A percentile compares a stretch with the other conserved stretches of the same genome.
Conservation (phyloP, 2,797 vertebrate genomes). For the Danio aesculapii region DNA sequence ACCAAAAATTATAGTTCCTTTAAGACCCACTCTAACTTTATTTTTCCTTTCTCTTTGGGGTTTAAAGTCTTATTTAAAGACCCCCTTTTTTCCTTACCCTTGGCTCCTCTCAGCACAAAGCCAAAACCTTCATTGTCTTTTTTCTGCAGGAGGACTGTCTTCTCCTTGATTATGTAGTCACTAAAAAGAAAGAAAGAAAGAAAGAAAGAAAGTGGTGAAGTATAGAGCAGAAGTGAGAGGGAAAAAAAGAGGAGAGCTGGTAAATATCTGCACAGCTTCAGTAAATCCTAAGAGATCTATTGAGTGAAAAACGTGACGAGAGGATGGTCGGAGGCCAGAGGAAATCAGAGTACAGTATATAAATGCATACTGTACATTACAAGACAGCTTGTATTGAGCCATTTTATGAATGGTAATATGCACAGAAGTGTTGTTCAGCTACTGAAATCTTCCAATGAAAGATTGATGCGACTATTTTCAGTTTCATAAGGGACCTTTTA, state of each 20-base stretch:
- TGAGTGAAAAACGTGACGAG: not conserved
- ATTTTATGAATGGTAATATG: too few relatives aligned
- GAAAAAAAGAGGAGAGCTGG: not conserved
- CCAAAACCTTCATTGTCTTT: slow-evolving; percentile 97
- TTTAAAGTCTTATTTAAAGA: not conserved
- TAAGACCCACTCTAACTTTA: too few relatives aligned
- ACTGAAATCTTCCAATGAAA: too few relatives aligned
- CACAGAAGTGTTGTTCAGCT: too few relatives aligned
- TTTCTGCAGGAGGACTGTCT: slow-evolving; percentile 93
- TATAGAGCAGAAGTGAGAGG: not conserved
- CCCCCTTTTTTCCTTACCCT: slow-evolving; percentile 80
- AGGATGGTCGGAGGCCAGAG: not conserved
- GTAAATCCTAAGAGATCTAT: not conserved
- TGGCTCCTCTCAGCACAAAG: slow-evolving; percentile 93
- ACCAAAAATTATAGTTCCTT: too few relatives aligned
- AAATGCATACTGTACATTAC: not conserved
- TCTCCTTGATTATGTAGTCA: slow-evolving; percentile 97
- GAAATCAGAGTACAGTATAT: slow-evolving; percentile 11
- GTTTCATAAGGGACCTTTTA: too few relatives aligned
- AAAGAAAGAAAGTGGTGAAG: slow-evolving; percentile 33
- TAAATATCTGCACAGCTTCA: slow-evolving; percentile 25
- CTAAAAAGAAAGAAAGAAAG: slow-evolving; percentile 66
- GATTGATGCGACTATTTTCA: too few relatives aligned
- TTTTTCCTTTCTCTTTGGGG: not conserved
- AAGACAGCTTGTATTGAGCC: not conserved